A percentile compares a stretch with the other conserved stretches of the same genome.
Conservation (phyloP, 53 echinoderm and acorn worm genomes). For the Echinometra lucunter region DNA sequence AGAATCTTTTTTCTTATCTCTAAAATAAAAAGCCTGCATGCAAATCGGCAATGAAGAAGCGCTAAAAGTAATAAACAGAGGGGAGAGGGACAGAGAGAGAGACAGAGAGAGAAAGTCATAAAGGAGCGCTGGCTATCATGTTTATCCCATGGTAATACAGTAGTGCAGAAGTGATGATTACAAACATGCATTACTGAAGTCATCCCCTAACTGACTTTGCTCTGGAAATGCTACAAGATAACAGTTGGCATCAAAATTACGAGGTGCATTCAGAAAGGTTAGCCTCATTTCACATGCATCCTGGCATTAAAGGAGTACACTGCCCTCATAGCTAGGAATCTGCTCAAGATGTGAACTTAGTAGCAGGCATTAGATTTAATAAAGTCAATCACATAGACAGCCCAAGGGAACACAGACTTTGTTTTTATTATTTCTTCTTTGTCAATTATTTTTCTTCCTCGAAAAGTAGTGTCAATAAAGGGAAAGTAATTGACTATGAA, state of each 20-base stretch:
- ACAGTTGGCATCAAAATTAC: constrained; percentile 30
- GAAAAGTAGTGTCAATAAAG: not conserved
- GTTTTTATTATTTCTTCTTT: not conserved
- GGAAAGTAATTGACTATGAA: not conserved
- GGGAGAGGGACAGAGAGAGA: not conserved
- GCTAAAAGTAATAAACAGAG: not conserved
- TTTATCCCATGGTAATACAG: constrained; percentile 20
- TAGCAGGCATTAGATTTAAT: constrained; percentile 12
- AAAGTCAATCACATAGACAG: constrained; percentile 14
- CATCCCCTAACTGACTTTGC: constrained; percentile 56
- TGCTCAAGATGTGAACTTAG: constrained; percentile 54
- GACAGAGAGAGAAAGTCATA: not conserved
- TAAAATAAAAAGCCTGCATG: not conserved
- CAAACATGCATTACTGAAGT: not conserved
- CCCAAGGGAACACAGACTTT: constrained; percentile 2
- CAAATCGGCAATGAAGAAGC: constrained; percentile 38
- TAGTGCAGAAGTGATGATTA: constrained; percentile 37
- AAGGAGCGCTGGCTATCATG: constrained; percentile 11
- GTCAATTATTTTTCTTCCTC: not conserved
- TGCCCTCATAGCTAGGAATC: constrained; percentile 55
- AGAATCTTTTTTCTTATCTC: not conserved
- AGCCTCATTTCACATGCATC: constrained; percentile 33
- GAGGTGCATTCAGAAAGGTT: constrained; percentile 31
- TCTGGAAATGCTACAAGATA: constrained; percentile 17
- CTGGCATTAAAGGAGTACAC: constrained; percentile 32